Evolutionary conservation across 2,888 invertebrate species (phyloP).

Genomic region (Ptychoptera albimana): DNA sequence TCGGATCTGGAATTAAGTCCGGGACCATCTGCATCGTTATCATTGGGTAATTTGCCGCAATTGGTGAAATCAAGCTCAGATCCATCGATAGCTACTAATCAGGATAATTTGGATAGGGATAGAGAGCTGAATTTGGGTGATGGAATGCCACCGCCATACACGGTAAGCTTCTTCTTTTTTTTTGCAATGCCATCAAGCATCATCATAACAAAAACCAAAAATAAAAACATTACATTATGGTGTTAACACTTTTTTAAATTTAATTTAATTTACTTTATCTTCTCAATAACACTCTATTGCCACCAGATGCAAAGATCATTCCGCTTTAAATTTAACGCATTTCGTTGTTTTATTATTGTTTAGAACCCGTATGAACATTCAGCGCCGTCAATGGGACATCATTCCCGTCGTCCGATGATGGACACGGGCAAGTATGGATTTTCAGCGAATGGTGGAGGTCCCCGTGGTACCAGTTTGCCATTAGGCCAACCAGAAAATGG

Average conservation of each 20-base stretch:
- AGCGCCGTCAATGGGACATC: slow-evolving; percentile 14
- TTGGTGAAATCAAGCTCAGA: slow-evolving; percentile 77
- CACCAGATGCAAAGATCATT: neutral
- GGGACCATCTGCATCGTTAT: slow-evolving; percentile 44
- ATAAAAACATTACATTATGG: neutral
- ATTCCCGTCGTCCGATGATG: slow-evolving; percentile 28
- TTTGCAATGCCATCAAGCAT: slow-evolving; percentile 9
- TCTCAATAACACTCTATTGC: neutral
- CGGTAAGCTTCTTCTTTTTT: slow-evolving; percentile 42
- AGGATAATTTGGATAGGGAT: slow-evolving; percentile 61
- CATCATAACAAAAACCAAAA: slow-evolving; percentile 3
- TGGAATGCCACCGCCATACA: slow-evolving; percentile 70
- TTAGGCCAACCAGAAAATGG: neutral
- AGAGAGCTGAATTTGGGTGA: slow-evolving; percentile 41
- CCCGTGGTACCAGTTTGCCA: neutral
- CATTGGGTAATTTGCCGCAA: slow-evolving; percentile 39
- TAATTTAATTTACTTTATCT: neutral
- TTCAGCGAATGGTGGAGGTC: slow-evolving; percentile 22
- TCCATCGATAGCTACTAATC: slow-evolving; percentile 86
- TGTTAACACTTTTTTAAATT: neutral
- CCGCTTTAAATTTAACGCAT: neutral
- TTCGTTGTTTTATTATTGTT: neutral
- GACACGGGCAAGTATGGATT: slow-evolving; percentile 47
- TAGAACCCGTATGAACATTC: slow-evolving; percentile 30
- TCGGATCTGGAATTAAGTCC: slow-evolving; percentile 84